Evolutionary conservation across 1,140 invertebrate genomes (phyloP).

Genomic region (Lepidurus packardi): DNA sequence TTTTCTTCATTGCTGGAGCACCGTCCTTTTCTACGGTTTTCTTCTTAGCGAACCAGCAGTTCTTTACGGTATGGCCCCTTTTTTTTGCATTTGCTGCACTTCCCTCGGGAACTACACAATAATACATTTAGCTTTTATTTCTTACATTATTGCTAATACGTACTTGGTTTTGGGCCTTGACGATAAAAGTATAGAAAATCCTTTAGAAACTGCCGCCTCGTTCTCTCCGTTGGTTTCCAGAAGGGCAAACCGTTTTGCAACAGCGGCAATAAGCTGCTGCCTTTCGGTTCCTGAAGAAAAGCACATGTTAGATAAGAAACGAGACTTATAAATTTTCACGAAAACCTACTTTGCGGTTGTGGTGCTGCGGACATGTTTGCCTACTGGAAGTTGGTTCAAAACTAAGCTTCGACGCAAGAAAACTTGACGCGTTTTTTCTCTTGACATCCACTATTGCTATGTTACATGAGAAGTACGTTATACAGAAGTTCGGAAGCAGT

Average conservation of each 20-base stretch:
- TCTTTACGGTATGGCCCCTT: neutral
- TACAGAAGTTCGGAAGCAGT: neutral
- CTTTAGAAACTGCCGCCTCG: neutral
- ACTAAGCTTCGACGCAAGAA: neutral
- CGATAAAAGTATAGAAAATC: neutral
- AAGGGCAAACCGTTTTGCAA: neutral
- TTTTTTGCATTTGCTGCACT: neutral
- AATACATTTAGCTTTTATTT: neutral
- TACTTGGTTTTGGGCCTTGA: neutral
- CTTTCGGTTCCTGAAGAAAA: neutral
- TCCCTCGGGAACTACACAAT: neutral
- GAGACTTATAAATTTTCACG: neutral
- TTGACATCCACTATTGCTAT: neutral
- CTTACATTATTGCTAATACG: neutral
- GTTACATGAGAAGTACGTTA: neutral
- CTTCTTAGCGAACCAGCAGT: too few species aligned
- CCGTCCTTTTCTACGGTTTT: too few species aligned
- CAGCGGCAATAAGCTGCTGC: neutral
- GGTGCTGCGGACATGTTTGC: neutral
- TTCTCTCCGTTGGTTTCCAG: neutral
- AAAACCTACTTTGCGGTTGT: neutral
- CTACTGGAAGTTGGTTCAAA: neutral
- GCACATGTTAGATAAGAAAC: neutral
- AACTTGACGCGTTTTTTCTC: neutral
- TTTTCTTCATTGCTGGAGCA: too few species aligned